A percentile compares a stretch with the other conserved stretches of the same genome.
These are phyloP conservation scores for Heliconius himera DNA, from an alignment of 1,140 invertebrate species.

Conservation along the genomic window DNA sequence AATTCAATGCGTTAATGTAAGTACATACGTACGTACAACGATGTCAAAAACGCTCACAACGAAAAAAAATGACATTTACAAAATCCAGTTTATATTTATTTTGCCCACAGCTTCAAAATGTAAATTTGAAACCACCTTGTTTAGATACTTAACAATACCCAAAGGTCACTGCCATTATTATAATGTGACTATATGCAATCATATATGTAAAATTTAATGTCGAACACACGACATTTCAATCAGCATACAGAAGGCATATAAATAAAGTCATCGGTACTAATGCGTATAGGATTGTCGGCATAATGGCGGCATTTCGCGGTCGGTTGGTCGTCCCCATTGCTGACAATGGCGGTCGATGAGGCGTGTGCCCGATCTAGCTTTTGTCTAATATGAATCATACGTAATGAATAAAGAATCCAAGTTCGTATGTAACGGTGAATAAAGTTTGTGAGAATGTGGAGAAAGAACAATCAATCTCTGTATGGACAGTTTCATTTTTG, in stretches of 20 bases:
- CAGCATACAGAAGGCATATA: constrained; percentile 30
- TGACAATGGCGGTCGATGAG: constrained; percentile 50
- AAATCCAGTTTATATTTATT: constrained; percentile 10
- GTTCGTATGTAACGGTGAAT: constrained; percentile 19
- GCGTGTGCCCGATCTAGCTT: constrained; percentile 43
- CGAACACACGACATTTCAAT: constrained; percentile 11
- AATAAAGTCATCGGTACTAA: constrained; percentile 36
- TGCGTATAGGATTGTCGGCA: constrained; percentile 29
- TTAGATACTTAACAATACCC: not conserved
- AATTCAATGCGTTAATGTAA: not conserved
- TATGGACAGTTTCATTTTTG: not conserved
- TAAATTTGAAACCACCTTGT: not conserved
- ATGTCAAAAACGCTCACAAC: not conserved
- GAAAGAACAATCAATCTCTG: constrained; percentile 1
- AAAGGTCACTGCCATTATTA: constrained; percentile 13
- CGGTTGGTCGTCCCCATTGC: constrained; percentile 46
- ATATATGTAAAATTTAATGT: constrained; percentile 22
- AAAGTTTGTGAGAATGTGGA: constrained; percentile 10
- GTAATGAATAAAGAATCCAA: constrained; percentile 10
- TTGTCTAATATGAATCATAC: constrained; percentile 26
- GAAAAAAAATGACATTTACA: not conserved
- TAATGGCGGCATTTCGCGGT: constrained; percentile 64
- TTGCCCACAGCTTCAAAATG: not conserved
- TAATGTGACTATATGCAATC: constrained; percentile 1
- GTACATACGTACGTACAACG: not conserved